phyloP scores from a whole-genome alignment of 2,113 vertebrate genomes.

The Leiothrix lutea region DNA sequence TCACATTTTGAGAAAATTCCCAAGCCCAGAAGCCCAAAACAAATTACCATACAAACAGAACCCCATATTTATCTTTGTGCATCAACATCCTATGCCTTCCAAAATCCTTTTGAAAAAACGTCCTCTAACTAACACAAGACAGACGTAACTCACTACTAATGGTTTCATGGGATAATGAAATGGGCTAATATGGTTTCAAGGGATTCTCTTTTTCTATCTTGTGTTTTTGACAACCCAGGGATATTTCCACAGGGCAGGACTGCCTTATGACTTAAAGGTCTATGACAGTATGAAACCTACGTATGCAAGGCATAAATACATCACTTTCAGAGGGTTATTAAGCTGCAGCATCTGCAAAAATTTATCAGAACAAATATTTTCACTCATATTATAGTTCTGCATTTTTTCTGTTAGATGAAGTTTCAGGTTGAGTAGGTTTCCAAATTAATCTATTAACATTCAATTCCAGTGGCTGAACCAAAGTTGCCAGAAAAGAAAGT shows the following conservation, averaged over 20 bases:
- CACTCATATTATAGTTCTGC: constrained; percentile 1
- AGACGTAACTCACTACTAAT: neutral
- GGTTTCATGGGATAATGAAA: neutral
- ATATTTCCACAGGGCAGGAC: neutral
- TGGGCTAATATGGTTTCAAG: neutral
- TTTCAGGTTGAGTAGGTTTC: constrained; percentile 60
- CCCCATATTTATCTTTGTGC: neutral
- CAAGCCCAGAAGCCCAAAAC: neutral
- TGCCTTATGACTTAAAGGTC: neutral
- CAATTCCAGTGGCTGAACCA: constrained; percentile 41
- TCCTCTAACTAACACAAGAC: neutral
- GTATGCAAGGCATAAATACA: neutral
- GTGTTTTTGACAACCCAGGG: neutral
- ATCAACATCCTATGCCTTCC: neutral
- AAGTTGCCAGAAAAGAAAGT: constrained; percentile 23
- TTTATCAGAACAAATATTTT: constrained; percentile 45
- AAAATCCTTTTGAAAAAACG: neutral
- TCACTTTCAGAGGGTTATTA: neutral
- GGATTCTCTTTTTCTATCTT: neutral
- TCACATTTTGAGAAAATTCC: neutral
- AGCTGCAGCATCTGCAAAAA: neutral
- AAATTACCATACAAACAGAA: neutral
- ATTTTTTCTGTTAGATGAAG: constrained; percentile 39
- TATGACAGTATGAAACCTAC: neutral
- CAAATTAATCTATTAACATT: constrained; percentile 65